Base-by-base conservation (phyloP, 2,888 invertebrate genomes). In the Bellardia bayeri region DNA sequence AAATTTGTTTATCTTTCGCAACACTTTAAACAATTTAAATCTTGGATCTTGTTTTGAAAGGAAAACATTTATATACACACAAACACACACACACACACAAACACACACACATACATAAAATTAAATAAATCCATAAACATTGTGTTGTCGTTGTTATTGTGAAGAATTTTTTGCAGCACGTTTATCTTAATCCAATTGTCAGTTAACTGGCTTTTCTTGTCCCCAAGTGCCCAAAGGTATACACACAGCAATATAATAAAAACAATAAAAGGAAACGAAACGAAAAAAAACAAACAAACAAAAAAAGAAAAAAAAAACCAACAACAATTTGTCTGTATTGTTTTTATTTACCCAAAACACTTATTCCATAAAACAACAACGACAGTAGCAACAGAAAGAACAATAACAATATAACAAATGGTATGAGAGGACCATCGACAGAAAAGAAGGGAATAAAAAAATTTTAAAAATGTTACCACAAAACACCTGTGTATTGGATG, bases 401-500 rank as follows among this genome's bases (percentile, higher is more conserved):
- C n/a, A 45, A 68, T 23, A 68, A 72, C 7, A 49, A 37, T 11
- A 2, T 5, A 14, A 23, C 23, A 51, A 56, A 45, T 30, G 13
- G 42, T 56, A 45, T n/a, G 14, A 66, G 56, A 66, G 56, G 5
- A 11, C 2, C 2, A 66, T 13, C 2, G 30, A 58, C 40, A 66
- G 23, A 54, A 63, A 63, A 63, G 54, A 40, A 30, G 2, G 0
- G 5, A 69, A 68, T 0, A 33, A 61, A 63, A 49, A 54, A 8
- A 0, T 2, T 9, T 4, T 23, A 16, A 71, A 40, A 72, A 37
- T 71, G 69, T 16, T n/a, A 64, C 78, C 68, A 75, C 82, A 69
- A 78, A 83, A 71, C 83, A 83, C 63, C 64, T 78, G 76, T 71
- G 83, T 49, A 71, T 68, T 74, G 40, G 56, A 51, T n/a, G 78